Base-by-base conservation (phyloP, 1,140 invertebrate genomes). In the Caenorhabditis brenneri region DNA sequence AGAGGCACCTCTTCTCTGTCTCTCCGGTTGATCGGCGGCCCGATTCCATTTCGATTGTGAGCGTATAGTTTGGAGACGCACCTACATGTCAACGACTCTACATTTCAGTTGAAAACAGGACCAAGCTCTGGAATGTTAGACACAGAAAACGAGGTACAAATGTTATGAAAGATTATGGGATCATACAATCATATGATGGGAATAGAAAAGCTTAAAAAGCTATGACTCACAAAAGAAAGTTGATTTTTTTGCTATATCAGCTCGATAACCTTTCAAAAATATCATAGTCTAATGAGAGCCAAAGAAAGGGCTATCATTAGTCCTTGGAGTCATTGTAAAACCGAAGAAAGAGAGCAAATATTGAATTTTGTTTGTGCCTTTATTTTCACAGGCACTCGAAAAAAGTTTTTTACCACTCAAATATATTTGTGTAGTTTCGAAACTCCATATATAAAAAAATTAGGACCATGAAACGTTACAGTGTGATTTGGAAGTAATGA, bases 31-130 rank as follows among this genome's bases (percentile, higher is more conserved):
- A 46, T 74, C 36, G 65, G 65, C 36, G 12, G 65, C 36, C n/a
- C 15, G 65, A 74, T 74, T 74, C 29, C 65, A 74, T 74, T 74
- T 74, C 65, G 65, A 74, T 74, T 74, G 65, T 74, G 65, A 33
- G 65, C n/a, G 65, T 42, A 36, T 74, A 42, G 58, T 65, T 65
- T 39, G 58, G 58, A n/a, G 31, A n/a, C 58, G 58, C 58, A 39
- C 29, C 29, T 36, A 65, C 7, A 65, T 31, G 53, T 55, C 53
- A 55, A 55, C 7, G 58, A 36, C 58, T 24, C 22, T 4, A 65
- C 33, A 65, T 33, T 65, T 36, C 58, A 65, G 58, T 65, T 39
- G 4, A 65, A 9, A 36, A n/a, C 3, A 36, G 58, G 31, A 19
- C 16, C 19, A 12, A 36, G 58, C 16, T 65, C 58, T 27, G 31